phyloP scores from a whole-genome alignment of 2,888 invertebrate species.

The Drosophila rellima region DNA sequence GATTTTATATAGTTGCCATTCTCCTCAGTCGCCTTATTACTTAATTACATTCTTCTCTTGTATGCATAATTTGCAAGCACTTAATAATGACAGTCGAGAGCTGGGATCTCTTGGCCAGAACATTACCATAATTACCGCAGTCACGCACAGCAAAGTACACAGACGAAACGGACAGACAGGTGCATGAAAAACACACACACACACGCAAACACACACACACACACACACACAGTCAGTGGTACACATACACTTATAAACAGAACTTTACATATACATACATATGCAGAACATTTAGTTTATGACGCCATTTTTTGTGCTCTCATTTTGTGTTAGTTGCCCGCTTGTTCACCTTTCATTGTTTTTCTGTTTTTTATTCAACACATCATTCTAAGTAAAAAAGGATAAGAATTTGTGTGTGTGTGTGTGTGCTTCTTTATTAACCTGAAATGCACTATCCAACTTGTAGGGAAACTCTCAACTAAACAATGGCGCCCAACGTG shows the following conservation, averaged over 20 bases:
- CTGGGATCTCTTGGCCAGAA: slow-evolving; percentile 43
- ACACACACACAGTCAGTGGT: slow-evolving; percentile 7
- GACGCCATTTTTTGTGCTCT: slow-evolving; percentile 54
- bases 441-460: slow-evolving; percentile 35
- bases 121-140: slow-evolving; percentile 74
- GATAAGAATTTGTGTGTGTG: slow-evolving; percentile 30
- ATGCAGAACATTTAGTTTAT: slow-evolving; percentile 37
- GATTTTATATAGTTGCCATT: slow-evolving; percentile 33
- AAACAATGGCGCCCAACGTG: slow-evolving; percentile 14
- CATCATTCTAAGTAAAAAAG: slow-evolving; percentile 24
- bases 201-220: slow-evolving; percentile 29
- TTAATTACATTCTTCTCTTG: slow-evolving; percentile 68
- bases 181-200: slow-evolving; percentile 28
- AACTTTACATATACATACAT: slow-evolving; percentile 16
- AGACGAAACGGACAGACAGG: slow-evolving; percentile 33
- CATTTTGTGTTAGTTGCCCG: slow-evolving; percentile 48
- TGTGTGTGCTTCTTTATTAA: slow-evolving; percentile 45
- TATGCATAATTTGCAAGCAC: slow-evolving; percentile 69
- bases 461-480: slow-evolving; percentile 10
- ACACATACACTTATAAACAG: slow-evolving; percentile 16
- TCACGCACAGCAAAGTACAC: slow-evolving; percentile 51
- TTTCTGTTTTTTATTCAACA: slow-evolving; percentile 41
- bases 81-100: slow-evolving; percentile 47
- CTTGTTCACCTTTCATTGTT: slow-evolving; percentile 27
- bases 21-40: slow-evolving; percentile 49